Percentiles rank a stretch among this genome's conserved stretches.
These are phyloP conservation scores for Phaethon lepturus DNA, from an alignment of 2,113 vertebrate genomes.

Conservation along the genomic window DNA sequence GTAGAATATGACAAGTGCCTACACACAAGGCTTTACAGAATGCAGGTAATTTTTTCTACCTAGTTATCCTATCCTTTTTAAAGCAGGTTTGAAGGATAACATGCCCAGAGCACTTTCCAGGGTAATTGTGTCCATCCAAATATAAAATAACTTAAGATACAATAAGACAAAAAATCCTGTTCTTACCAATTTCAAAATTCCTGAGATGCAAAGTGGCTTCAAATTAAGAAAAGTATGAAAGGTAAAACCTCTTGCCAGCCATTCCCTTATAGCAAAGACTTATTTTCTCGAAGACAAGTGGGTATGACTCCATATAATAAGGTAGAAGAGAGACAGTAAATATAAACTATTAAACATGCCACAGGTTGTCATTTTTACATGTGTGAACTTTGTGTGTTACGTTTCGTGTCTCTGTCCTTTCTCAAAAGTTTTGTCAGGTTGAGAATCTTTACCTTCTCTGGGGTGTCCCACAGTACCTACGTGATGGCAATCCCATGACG, in stretches of 20 bases:
- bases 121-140: not conserved
- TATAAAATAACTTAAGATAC: not conserved
- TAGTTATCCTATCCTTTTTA: not conserved
- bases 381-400: not conserved
- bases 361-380: not conserved
- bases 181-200: not conserved
- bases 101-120: not conserved
- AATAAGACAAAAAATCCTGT: not conserved
- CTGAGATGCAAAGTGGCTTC: not conserved
- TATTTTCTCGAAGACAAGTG: not conserved
- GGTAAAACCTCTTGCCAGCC: not conserved
- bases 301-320: not conserved
- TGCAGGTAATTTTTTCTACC: not conserved
- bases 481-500: fast-evolving
- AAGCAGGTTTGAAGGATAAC: not conserved
- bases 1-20: not conserved
- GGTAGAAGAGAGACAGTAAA: not conserved
- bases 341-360: not conserved
- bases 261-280: not conserved
- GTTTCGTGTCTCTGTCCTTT: not conserved
- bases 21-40: not conserved
- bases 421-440: not conserved
- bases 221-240: not conserved
- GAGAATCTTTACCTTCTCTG: not conserved
- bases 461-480: not conserved